Conservation (phyloP, 1,140 invertebrate genomes). For the Hirudo medicinalis region DNA sequence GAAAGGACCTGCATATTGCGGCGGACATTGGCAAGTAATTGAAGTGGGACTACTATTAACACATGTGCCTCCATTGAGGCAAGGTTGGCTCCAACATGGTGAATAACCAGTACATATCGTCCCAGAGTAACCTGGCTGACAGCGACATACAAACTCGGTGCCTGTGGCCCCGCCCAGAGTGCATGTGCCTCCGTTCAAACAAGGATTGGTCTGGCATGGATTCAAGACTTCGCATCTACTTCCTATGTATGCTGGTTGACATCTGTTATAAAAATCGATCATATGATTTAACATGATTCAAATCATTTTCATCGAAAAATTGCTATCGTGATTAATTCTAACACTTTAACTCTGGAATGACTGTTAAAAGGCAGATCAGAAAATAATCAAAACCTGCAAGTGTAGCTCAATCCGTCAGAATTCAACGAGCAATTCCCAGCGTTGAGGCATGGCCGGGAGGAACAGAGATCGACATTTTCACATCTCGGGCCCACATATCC, state of each 20-base stretch:
- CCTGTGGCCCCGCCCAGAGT: neutral
- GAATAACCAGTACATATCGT: slow-evolving; percentile 3
- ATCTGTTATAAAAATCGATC: slow-evolving; percentile 5
- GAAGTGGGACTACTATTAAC: neutral
- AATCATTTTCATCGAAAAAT: too few species aligned
- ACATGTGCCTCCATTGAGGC: slow-evolving; percentile 14
- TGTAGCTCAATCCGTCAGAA: slow-evolving; percentile 8
- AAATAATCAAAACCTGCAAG: slow-evolving; percentile 19
- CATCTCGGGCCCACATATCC: slow-evolving; percentile 21
- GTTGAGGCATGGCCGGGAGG: slow-evolving; percentile 30
- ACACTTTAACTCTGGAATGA: slow-evolving; percentile 18
- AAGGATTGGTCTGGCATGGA: slow-evolving; percentile 4
- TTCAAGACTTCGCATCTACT: slow-evolving; percentile 12
- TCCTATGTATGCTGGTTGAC: slow-evolving; percentile 11
- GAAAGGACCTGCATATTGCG: slow-evolving; percentile 9
- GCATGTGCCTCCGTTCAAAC: slow-evolving; percentile 18
- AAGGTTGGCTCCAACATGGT: slow-evolving; percentile 12
- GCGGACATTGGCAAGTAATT: slow-evolving; percentile 9
- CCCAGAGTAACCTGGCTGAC: slow-evolving; percentile 8
- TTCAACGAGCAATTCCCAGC: slow-evolving; percentile 24
- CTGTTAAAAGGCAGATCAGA: neutral
- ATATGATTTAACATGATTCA: slow-evolving; percentile 3
- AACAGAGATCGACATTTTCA: slow-evolving; percentile 45
- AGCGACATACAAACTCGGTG: slow-evolving; percentile 10
- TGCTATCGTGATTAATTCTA: too few species aligned